phyloP scores from a whole-genome alignment of 2,113 vertebrate genomes.

The Gallinago media region DNA sequence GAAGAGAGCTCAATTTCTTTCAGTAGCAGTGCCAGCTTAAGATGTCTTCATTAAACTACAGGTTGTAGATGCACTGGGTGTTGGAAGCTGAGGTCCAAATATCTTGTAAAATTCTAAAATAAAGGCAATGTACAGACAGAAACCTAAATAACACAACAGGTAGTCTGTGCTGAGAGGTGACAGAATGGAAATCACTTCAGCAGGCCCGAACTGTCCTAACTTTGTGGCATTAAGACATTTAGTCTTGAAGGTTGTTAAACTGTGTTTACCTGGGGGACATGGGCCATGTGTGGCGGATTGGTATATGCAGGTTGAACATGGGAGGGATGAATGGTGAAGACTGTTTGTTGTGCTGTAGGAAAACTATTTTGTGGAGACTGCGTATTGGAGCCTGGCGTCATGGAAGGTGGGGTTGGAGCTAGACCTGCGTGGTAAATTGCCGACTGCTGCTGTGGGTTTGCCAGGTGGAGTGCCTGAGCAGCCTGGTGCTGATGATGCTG shows the following conservation, averaged over 20 bases:
- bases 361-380: conserved; percentile 96
- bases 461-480: conserved; percentile 94
- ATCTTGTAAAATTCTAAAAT: conserved; percentile 58
- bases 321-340: conserved; percentile 95
- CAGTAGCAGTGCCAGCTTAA: conserved; percentile 65
- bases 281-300: conserved; percentile 95
- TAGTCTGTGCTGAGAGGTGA: conserved; percentile 61
- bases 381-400: conserved; percentile 95
- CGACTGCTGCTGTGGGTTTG: conserved; percentile 91
- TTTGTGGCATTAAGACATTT: conserved; percentile 58
- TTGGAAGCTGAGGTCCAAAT: conserved; percentile 58
- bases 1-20: conserved; percentile 67
- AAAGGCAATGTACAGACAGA: conserved; percentile 64
- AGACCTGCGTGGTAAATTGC: conserved; percentile 94
- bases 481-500: conserved; percentile 94
- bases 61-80: conserved; percentile 53
- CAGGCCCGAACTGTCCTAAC: conserved; percentile 47
- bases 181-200: conserved; percentile 62
- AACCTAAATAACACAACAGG: conserved; percentile 55
- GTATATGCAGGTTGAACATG: conserved; percentile 95
- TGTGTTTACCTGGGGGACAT: conserved; percentile 92
- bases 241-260: conserved; percentile 68
- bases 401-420: conserved; percentile 93
- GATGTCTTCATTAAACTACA: conserved; percentile 67
- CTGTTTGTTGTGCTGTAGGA: conserved; percentile 92